Evolutionary conservation across 37 sponge, comb jelly and placozoan genomes (phyloP).

Genomic region (Oscarella lobularis): DNA sequence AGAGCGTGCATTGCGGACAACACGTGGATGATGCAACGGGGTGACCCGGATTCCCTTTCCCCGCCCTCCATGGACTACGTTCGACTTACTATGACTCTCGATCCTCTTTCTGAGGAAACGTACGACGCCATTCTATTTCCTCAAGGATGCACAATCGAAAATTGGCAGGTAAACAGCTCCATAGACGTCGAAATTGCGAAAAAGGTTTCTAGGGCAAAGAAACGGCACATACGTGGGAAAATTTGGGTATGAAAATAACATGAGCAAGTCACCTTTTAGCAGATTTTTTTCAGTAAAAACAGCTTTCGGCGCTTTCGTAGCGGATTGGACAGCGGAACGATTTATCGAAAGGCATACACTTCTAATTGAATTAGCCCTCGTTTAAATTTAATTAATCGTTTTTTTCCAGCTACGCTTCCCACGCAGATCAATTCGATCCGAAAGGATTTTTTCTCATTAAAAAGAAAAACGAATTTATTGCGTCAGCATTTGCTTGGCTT

Average conservation of each 20-base stretch:
- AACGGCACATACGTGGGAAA: background rate
- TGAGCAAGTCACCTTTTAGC: background rate
- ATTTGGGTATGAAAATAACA: background rate
- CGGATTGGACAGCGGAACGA: background rate
- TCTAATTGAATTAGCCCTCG: too few relatives aligned
- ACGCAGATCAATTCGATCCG: background rate
- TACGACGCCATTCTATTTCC: background rate
- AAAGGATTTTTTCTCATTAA: background rate
- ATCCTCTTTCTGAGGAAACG: too few relatives aligned
- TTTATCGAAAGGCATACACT: background rate
- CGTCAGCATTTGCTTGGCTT: background rate
- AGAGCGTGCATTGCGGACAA: too few relatives aligned
- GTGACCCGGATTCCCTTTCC: too few relatives aligned
- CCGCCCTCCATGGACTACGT: too few relatives aligned
- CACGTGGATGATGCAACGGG: too few relatives aligned
- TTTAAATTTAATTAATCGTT: too few relatives aligned
- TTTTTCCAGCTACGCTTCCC: too few relatives aligned
- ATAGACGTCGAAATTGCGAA: background rate
- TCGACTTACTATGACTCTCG: too few relatives aligned
- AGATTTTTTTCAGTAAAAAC: background rate
- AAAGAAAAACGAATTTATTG: background rate
- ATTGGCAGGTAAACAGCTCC: background rate
- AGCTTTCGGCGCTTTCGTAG: background rate
- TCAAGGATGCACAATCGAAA: background rate
- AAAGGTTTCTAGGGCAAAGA: background rate